These are phyloP conservation scores for Cosmia trapezina DNA, from an alignment of 2,888 invertebrate species.

Conservation along the genomic window DNA sequence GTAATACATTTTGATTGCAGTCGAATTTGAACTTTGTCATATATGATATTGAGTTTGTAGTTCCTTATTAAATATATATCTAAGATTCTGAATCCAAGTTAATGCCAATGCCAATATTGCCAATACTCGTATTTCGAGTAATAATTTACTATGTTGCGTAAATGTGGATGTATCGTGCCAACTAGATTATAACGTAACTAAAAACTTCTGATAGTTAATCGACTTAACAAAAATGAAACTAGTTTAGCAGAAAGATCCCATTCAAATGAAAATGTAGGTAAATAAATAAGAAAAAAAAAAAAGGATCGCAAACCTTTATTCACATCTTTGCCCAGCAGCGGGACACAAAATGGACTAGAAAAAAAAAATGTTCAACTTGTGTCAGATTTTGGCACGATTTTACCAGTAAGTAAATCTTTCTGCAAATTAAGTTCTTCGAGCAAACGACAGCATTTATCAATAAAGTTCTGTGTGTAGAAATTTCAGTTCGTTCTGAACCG, in stretches of 20 bases:
- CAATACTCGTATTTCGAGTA: constrained; percentile 29
- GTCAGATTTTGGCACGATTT: too few relatives aligned
- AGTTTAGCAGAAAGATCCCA: neutral
- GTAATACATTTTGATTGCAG: neutral
- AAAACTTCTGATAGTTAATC: neutral
- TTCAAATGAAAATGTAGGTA: too few relatives aligned
- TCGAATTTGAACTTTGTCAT: neutral
- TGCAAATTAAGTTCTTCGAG: too few relatives aligned
- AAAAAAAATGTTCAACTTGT: too few relatives aligned
- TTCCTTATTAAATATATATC: neutral
- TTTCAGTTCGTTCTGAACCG: too few relatives aligned
- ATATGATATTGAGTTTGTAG: neutral
- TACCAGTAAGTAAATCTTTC: too few relatives aligned
- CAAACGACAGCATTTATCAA: too few relatives aligned
- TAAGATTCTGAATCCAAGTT: neutral
- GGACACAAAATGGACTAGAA: too few relatives aligned
- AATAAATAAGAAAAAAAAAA: too few relatives aligned
- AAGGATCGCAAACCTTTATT: too few relatives aligned
- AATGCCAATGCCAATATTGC: constrained; percentile 39
- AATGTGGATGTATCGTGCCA: constrained; percentile 61
- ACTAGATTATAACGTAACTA: constrained; percentile 59
- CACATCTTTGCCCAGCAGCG: too few relatives aligned
- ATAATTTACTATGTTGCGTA: constrained; percentile 15
- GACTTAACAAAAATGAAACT: constrained; percentile 7
- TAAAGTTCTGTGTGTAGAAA: too few relatives aligned